These are phyloP conservation scores for Echinarachnius parma DNA, from an alignment of 53 echinoderm and acorn worm genomes.

Conservation along the genomic window DNA sequence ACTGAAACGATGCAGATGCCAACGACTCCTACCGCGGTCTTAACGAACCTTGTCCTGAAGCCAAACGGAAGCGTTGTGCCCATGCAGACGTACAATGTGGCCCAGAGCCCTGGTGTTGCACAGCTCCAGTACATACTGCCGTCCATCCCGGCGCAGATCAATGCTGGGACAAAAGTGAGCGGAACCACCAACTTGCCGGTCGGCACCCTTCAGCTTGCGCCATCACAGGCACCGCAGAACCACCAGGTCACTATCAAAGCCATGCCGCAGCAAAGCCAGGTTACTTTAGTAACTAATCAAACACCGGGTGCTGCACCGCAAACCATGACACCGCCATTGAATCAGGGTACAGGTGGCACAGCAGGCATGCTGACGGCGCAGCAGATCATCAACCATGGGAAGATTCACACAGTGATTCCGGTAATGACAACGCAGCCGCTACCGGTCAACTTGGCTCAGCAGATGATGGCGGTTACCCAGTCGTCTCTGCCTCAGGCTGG, in stretches of 20 bases:
- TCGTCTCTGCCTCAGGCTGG: too few relatives aligned
- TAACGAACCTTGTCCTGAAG: constrained; percentile 47
- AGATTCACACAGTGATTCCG: constrained; percentile 64
- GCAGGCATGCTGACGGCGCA: constrained; percentile 16
- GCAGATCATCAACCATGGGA: constrained; percentile 54
- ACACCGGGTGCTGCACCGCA: constrained; percentile 33
- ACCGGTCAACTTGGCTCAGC: constrained; percentile 41
- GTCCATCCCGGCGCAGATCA: constrained; percentile 68
- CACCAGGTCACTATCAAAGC: constrained; percentile 51
- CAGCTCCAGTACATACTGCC: constrained; percentile 81
- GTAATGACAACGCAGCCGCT: constrained; percentile 67
- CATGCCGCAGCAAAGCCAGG: constrained; percentile 42
- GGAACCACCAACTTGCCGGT: constrained; percentile 34
- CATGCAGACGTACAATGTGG: constrained; percentile 36
- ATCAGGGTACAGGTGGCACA: constrained; percentile 42
- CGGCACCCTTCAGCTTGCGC: constrained; percentile 46
- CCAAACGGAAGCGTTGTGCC: constrained; percentile 49
- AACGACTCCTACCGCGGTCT: constrained; percentile 22
- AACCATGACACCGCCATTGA: constrained; percentile 37
- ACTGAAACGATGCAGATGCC: constrained; percentile 8
- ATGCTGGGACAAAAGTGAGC: constrained; percentile 42
- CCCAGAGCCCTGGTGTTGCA: constrained; percentile 58
- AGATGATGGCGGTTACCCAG: constrained; percentile 44
- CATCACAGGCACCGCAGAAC: constrained; percentile 34
- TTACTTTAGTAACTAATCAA: constrained; percentile 49